Evolutionary conservation across 1,140 invertebrate species (phyloP), one percentile per base, ranked within the genome.

Genomic region (Schlechtendalia chinensis): DNA sequence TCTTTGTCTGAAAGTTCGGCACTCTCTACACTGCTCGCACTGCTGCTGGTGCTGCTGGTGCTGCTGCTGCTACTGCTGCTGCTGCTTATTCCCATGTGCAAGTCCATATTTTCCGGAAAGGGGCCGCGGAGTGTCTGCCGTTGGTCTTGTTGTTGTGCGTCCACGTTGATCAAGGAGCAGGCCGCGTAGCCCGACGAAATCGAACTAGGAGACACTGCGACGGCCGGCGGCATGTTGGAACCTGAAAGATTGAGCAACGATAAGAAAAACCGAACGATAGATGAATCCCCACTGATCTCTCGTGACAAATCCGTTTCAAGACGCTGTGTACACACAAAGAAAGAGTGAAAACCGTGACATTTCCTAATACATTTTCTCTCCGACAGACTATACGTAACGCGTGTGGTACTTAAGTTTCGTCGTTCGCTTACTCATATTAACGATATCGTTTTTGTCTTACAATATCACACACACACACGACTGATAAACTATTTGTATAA

Each of bases 1-100:
- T 95, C 93, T 75, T 89, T 86, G 59, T 93, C 91, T 3, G 89
- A 90, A 17, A 94, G 75, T 63, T 84, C 83, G 1, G 82, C 80
- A 19, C 81, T 82, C 32, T 82, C 83, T 8, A 71, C 81, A 16
- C 83, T 82, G 5, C 82, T 81, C 0, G 82, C 79, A 53, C 80
- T 82, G 56, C 81, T 81, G 65, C 81, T 82, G 32, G 71, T 80
- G 29, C 81, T 82, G 16, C 82, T 72, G 16, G 24, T 72, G 5
- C 50, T 58, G 17, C 58, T 63, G 17, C 56, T 79, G 54, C 81
- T 61, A 61, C 81, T 17, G 58, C 74, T 77, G 8, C 74, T 77
- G 72, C 81, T 59, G 53, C 79, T 14, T 29, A 81, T 54, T 79
- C 81, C 32, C 79, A 82, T 19, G 45, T 59, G 54, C 47, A 80